Conservation (phyloP, 2,797 vertebrate species). For the Propithecus deckenii region DNA sequence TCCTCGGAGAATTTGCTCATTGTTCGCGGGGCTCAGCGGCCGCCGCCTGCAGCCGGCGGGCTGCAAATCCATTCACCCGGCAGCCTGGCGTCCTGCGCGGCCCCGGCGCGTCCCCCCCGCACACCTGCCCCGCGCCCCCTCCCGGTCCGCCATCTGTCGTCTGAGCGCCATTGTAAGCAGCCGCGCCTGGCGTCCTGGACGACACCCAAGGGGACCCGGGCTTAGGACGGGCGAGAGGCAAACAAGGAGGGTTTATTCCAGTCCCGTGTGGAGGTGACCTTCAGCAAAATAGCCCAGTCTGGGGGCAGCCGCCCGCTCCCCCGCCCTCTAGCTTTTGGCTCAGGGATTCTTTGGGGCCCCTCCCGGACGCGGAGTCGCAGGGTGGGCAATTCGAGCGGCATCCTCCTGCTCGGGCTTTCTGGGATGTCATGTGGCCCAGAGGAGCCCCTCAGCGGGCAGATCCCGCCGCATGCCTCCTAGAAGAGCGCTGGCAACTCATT, state of each 20-base stretch:
- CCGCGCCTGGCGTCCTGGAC: conserved; percentile 71
- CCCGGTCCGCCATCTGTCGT: conserved; percentile 80
- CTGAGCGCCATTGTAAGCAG: conserved; percentile 59
- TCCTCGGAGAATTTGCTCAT: conserved; percentile 52
- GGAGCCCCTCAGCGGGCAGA: background rate
- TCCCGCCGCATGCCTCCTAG: background rate
- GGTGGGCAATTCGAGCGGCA: background rate
- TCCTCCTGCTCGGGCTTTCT: background rate
- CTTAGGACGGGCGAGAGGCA: conserved; percentile 31
- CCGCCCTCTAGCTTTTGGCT: background rate
- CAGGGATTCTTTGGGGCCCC: background rate
- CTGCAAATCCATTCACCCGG: background rate
- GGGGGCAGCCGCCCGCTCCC: background rate
- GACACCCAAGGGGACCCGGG: conserved; percentile 65
- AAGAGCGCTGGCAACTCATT: conserved; percentile 7
- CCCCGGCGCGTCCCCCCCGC: conserved; percentile 67
- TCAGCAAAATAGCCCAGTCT: conserved; percentile 42
- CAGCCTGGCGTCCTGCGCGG: conserved; percentile 76
- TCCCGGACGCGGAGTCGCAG: background rate
- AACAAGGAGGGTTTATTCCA: conserved; percentile 75
- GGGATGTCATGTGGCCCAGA: background rate
- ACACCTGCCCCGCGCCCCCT: conserved; percentile 76
- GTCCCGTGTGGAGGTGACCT: conserved; percentile 61
- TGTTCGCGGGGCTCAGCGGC: conserved; percentile 1
- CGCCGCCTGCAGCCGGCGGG: background rate